phyloP scores from a whole-genome alignment of 1,140 invertebrate species.

The Drosophila tropicalis region DNA sequence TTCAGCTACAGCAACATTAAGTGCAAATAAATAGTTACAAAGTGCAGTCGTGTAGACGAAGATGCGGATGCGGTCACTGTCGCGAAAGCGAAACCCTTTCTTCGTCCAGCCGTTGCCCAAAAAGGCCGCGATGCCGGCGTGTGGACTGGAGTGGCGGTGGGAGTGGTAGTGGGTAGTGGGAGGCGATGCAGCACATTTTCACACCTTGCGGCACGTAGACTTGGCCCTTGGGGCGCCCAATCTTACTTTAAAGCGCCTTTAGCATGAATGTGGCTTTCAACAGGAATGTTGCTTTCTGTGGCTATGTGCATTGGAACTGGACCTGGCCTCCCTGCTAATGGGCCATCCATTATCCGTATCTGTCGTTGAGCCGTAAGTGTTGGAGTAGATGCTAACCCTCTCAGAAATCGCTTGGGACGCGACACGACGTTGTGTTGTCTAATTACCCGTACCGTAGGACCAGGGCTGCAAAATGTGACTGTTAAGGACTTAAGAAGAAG shows the following conservation, averaged over 20 bases:
- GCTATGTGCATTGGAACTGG: constrained; percentile 12
- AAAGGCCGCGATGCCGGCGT: not conserved
- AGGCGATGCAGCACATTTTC: constrained; percentile 17
- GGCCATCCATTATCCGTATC: constrained; percentile 54
- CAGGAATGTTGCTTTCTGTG: constrained; percentile 20
- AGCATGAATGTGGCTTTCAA: constrained; percentile 31
- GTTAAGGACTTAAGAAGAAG: constrained; percentile 16
- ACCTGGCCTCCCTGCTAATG: constrained; percentile 42
- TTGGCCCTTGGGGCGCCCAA: constrained; percentile 34
- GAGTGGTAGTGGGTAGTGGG: not conserved
- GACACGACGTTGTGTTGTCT: constrained; percentile 39
- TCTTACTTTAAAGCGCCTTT: constrained; percentile 43
- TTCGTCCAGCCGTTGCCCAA: constrained; percentile 3
- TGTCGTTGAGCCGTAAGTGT: constrained; percentile 23
- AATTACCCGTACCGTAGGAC: constrained; percentile 51
- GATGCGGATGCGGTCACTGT: constrained; percentile 26
- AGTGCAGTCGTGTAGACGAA: constrained; percentile 49
- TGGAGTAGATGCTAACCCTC: constrained; percentile 26
- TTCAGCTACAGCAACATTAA: constrained; percentile 43
- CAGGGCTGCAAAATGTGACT: constrained; percentile 4
- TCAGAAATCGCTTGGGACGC: constrained; percentile 31
- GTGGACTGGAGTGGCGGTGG: not conserved
- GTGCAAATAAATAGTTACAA: constrained; percentile 72
- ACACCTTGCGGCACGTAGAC: constrained; percentile 49
- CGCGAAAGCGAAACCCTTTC: constrained; percentile 29